A percentile compares a stretch with the other conserved stretches of the same genome.
Conservation (phyloP, 2,888 invertebrate species). For the Periphyllus acericola region DNA sequence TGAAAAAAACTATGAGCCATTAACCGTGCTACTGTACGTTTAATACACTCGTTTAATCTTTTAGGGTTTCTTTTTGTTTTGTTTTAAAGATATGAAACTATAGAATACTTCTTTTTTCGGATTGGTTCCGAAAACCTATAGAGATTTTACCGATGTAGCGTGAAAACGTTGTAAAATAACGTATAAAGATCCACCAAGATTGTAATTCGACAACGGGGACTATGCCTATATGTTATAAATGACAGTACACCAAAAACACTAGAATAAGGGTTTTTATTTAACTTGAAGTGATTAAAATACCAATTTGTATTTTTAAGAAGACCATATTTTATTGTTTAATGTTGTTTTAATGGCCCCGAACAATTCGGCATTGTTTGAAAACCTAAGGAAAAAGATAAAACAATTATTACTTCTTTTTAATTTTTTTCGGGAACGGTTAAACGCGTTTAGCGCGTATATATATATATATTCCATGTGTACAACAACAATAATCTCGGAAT, state of each 20-base stretch:
- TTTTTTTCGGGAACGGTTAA: not conserved
- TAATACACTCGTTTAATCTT: constrained; percentile 1
- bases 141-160: not conserved
- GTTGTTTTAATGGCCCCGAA: constrained; percentile 22
- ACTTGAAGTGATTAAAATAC: constrained; percentile 41
- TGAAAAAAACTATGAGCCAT: not conserved
- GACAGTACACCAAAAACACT: not conserved
- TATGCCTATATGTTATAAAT: not conserved
- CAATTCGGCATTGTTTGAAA: not conserved
- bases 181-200: constrained; percentile 22
- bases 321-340: constrained; percentile 13
- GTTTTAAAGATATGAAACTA: not conserved
- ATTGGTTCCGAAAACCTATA: not conserved
- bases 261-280: constrained; percentile 11
- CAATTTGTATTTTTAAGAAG: constrained; percentile 36
- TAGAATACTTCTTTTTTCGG: not conserved
- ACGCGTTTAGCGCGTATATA: not conserved
- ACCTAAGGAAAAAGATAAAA: not conserved
- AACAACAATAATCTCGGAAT: constrained; percentile 5
- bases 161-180: constrained; percentile 31
- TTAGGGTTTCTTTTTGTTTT: not conserved
- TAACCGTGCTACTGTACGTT: not conserved
- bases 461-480: not conserved
- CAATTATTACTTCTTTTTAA: not conserved
- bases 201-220: not conserved